A percentile compares a stretch with the other conserved stretches of the same genome.
Evolutionary conservation across 2,113 vertebrate genomes (phyloP).

Genomic region (Ranitomeya imitator): DNA sequence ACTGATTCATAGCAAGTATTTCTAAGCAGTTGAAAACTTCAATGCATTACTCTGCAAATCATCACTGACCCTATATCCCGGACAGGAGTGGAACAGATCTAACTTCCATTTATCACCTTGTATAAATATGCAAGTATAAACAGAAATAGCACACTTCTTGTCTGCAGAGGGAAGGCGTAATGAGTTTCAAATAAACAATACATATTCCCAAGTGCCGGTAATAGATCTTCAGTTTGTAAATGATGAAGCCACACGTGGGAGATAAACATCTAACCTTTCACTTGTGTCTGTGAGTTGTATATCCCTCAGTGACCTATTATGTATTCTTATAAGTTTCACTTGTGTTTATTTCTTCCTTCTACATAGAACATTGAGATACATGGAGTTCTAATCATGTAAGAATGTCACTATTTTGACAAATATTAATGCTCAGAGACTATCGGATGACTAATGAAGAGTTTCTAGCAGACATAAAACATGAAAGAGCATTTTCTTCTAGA

Average conservation of each 20-base stretch:
- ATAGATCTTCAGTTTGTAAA: conserved; percentile 59
- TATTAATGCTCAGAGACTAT: conserved; percentile 53
- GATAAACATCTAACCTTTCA: conserved; percentile 59
- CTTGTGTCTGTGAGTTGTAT: conserved; percentile 53
- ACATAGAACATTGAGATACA: conserved; percentile 44
- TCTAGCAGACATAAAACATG: conserved; percentile 36
- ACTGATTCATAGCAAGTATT: not conserved
- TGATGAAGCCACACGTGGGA: conserved; percentile 55
- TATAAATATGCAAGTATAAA: conserved; percentile 57
- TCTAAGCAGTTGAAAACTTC: not conserved
- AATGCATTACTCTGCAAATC: conserved; percentile 1
- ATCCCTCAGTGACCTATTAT: conserved; percentile 58
- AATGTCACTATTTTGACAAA: conserved; percentile 58
- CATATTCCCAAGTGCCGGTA: conserved; percentile 55
- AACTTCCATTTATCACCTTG: conserved; percentile 56
- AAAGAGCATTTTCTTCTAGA: conserved; percentile 43
- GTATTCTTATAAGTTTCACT: conserved; percentile 55
- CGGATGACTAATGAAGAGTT: conserved; percentile 52
- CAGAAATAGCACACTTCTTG: conserved; percentile 52
- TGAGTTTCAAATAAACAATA: conserved; percentile 59
- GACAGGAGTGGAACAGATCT: conserved; percentile 31
- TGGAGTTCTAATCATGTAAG: conserved; percentile 52
- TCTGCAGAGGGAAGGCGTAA: conserved; percentile 54
- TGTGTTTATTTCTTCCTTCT: conserved; percentile 53
- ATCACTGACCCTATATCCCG: conserved; percentile 4